Evolutionary conservation across 1,140 invertebrate species (phyloP), one percentile per base, ranked within the genome.

Genomic region (Bombus vancouverensis): DNA sequence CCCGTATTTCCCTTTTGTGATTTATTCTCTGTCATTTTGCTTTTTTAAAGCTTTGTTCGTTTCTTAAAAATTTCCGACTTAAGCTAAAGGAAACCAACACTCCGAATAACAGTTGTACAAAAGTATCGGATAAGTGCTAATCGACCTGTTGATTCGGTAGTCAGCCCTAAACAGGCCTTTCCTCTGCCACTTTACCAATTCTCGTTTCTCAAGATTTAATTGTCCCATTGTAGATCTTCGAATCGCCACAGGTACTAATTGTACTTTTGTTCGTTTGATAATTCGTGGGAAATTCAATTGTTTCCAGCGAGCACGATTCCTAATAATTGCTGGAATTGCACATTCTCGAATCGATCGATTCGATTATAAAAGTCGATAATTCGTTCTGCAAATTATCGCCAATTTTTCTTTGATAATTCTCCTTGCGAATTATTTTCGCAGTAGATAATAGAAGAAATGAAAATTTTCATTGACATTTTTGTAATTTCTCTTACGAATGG

Each of bases 191-290:
- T 42, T n/a, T 13, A 0, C 28, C 13, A 2, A 32, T 44, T 37
- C 42, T 73, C 39, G 42, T 73, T 73, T 73, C 71, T 44, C 71
- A 73, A 73, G 15, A 22, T 73, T 73, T 73, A 73, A 73, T 73
- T 32, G 71, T 47, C 15, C 71, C 15, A 73, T 73, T 47, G 71
- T 73, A 18, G 71, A 44, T 32, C 42, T 15, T 13, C 15, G 42
- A 8, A 15, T 18, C 32, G 15, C 42, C 71, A 22, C 15, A 22
- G 42, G 71, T 73, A 44, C n/a, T 73, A 73, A 73, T 73, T 73
- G 71, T 53, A 53, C 47, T 44, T 44, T 73, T 32, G n/a, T 47
- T 47, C n/a, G 71, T 73, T 44, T 22, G 71, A 73, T 73, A 73
- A 47, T 44, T 73, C 42, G 15, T 44, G 71, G 39, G 71, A 47